These are phyloP conservation scores for Theristicus caerulescens DNA, from an alignment of 2,113 vertebrate species.

Conservation along the genomic window DNA sequence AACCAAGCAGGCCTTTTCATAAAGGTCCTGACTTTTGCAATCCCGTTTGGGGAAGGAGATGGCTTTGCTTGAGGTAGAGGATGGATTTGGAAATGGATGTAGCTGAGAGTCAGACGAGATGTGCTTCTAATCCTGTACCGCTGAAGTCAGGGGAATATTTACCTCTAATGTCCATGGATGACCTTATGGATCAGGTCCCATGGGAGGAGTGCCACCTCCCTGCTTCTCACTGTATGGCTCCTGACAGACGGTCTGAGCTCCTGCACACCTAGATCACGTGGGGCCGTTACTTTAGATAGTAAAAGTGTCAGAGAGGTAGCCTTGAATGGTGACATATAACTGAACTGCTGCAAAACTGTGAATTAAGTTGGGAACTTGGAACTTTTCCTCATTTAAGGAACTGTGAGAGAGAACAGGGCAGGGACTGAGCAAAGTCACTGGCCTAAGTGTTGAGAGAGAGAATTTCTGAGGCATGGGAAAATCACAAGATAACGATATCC, in stretches of 20 bases:
- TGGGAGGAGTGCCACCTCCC: neutral
- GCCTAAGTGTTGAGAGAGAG: neutral
- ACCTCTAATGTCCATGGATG: neutral
- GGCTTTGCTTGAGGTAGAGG: neutral
- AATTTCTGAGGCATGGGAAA: neutral
- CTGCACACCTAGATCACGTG: neutral
- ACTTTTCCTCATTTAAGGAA: neutral
- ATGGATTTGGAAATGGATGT: neutral
- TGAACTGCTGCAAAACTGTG: neutral
- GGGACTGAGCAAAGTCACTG: neutral
- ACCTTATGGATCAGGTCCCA: neutral
- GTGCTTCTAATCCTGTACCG: neutral
- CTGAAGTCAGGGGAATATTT: neutral
- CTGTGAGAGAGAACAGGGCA: neutral
- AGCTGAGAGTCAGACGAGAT: neutral
- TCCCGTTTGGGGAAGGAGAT: neutral
- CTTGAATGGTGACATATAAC: neutral
- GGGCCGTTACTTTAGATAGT: neutral
- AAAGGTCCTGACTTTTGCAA: neutral
- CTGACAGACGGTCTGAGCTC: neutral
- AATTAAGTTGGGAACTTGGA: neutral
- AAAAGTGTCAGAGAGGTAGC: neutral
- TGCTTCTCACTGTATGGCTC: neutral
- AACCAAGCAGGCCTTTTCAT: neutral
- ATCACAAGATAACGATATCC: neutral